These are phyloP conservation scores for Tyria jacobaeae DNA, from an alignment of 2,888 invertebrate genomes.

Conservation along the genomic window DNA sequence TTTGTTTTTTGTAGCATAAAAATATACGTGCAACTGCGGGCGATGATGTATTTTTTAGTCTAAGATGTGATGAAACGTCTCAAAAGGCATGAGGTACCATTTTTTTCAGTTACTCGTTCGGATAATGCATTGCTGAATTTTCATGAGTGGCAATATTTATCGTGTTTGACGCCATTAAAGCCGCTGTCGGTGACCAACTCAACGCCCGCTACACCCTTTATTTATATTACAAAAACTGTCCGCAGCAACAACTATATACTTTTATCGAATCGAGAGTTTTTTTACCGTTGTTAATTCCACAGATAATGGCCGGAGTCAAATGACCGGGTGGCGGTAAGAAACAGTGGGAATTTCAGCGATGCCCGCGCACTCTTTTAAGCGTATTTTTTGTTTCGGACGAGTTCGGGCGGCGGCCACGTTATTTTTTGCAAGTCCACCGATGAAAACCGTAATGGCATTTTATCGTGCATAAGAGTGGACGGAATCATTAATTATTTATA, in stretches of 20 bases:
- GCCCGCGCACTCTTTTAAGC: slow-evolving; percentile 82
- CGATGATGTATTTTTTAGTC: slow-evolving; percentile 62
- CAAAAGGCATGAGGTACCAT: slow-evolving; percentile 61
- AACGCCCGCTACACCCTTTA: slow-evolving; percentile 67
- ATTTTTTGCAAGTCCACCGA: slow-evolving; percentile 80
- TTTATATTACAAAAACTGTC: slow-evolving; percentile 77
- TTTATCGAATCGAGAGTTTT: slow-evolving; percentile 81
- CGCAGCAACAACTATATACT: slow-evolving; percentile 75
- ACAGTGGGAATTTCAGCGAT: slow-evolving; percentile 83
- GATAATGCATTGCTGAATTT: slow-evolving; percentile 77
- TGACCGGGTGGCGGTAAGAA: slow-evolving; percentile 82
- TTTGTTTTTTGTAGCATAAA: slow-evolving; percentile 64
- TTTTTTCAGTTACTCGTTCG: slow-evolving; percentile 63
- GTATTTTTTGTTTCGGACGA: slow-evolving; percentile 75
- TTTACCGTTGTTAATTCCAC: slow-evolving; percentile 82
- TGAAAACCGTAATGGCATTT: slow-evolving; percentile 87
- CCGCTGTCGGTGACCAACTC: slow-evolving; percentile 63
- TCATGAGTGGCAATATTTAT: slow-evolving; percentile 81
- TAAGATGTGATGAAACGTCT: slow-evolving; percentile 70
- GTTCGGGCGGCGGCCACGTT: slow-evolving; percentile 77
- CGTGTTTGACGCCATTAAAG: slow-evolving; percentile 73
- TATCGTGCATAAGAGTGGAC: slow-evolving; percentile 84
- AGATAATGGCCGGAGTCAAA: slow-evolving; percentile 85
- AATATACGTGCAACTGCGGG: slow-evolving; percentile 61
- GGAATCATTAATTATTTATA: slow-evolving; percentile 87